phyloP scores from a whole-genome alignment of 2,888 invertebrate genomes.

The Sphaeridia pumilis region DNA sequence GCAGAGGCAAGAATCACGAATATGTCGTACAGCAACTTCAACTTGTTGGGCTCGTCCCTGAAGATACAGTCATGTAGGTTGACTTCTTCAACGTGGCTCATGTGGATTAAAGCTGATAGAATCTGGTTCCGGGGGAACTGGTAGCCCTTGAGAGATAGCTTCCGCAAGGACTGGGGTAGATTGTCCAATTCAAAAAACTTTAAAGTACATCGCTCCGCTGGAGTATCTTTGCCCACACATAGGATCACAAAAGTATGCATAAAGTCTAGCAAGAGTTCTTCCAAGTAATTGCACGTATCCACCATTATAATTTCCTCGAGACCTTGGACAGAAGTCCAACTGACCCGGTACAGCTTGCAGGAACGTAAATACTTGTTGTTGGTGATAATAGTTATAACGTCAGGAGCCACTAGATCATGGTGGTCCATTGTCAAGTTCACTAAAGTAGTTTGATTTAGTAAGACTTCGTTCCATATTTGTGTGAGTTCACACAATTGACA shows the following conservation, averaged over 20 bases:
- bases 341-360: slow-evolving; percentile 10
- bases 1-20: slow-evolving; percentile 2
- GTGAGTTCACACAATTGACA: slow-evolving; percentile 10
- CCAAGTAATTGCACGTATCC: neutral
- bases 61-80: slow-evolving; percentile 13
- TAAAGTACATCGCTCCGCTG: neutral
- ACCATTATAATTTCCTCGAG: slow-evolving; percentile 1
- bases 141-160: slow-evolving; percentile 8
- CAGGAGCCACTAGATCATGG: slow-evolving; percentile 1
- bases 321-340: slow-evolving; percentile 6
- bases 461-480: slow-evolving; percentile 6
- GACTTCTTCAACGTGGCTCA: slow-evolving; percentile 12
- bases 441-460: slow-evolving; percentile 8
- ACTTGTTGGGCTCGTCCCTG: slow-evolving; percentile 1
- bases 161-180: slow-evolving; percentile 12
- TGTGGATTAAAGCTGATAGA: neutral
- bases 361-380: slow-evolving; percentile 1
- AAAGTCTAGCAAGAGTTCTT: slow-evolving; percentile 11
- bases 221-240: neutral
- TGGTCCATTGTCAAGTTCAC: slow-evolving; percentile 4
- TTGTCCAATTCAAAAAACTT: slow-evolving; percentile 8
- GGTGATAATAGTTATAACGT: slow-evolving; percentile 4
- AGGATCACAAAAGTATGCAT: slow-evolving; percentile 9
- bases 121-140: slow-evolving; percentile 3
- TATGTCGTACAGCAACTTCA: slow-evolving; percentile 4